Percentiles rank a stretch among this genome's conserved stretches.
Evolutionary conservation across 2,888 invertebrate genomes (phyloP).

Genomic region (Oscheius sp.): DNA sequence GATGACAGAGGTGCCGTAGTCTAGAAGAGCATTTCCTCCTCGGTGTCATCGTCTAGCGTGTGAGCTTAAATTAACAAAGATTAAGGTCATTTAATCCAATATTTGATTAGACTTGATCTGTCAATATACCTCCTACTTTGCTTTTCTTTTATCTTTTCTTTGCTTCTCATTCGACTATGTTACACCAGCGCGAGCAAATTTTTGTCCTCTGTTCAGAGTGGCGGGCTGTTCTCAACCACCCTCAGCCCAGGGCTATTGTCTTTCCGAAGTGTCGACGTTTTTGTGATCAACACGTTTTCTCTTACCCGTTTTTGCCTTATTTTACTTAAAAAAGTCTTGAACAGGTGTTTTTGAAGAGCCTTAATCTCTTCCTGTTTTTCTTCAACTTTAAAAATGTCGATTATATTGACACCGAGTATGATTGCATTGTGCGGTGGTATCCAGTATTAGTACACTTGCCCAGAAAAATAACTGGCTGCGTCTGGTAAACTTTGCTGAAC

Average conservation of each 20-base stretch:
- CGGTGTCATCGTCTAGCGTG: not conserved
- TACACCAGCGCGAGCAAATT: conserved; percentile 24
- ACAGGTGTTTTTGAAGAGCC: no score
- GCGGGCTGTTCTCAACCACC: conserved; percentile 10
- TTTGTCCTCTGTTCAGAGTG: conserved; percentile 20
- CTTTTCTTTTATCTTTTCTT: not conserved
- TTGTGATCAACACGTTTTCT: not conserved
- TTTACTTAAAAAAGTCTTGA: no score
- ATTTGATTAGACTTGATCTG: not conserved
- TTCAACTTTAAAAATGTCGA: no score
- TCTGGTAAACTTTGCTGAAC: no score
- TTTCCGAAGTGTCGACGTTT: not conserved
- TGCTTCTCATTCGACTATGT: not conserved
- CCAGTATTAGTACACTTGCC: no score
- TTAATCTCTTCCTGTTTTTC: conserved; percentile 10
- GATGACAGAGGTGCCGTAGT: not conserved
- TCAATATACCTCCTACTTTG: no score
- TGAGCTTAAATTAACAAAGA: not conserved
- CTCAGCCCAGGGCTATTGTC: conserved; percentile 1
- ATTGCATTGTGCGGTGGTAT: no score
- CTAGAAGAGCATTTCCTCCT: conserved; percentile 4
- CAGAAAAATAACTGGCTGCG: no score
- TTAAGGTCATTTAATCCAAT: not conserved
- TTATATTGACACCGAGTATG: no score
- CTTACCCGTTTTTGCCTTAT: no score